Evolutionary conservation across 2,888 invertebrate species (phyloP), one percentile per base, ranked within the genome.

Genomic region (Hylaea fasciaria): DNA sequence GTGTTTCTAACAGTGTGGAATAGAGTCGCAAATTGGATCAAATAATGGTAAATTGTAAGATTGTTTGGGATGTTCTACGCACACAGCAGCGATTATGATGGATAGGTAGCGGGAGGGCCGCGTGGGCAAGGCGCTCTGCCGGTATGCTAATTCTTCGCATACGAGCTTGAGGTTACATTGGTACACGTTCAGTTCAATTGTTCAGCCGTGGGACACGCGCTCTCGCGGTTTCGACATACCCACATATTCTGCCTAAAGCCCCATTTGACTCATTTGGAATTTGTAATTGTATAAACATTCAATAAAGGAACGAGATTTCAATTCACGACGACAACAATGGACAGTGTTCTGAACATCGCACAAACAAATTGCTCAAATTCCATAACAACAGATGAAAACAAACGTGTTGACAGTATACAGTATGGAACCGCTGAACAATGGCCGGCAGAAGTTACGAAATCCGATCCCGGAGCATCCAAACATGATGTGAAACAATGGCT

Each of bases 111-210:
- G 72, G 66, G 72, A 86, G 70, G 63, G 70, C 71, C 75, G 89
- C 89, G 91, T 89, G 86, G 90, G 90, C 82, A 79, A 72, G 80
- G 81, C 73, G 85, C 85, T 85, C 81, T 80, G 83, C 89, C 72
- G 82, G 90, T 91, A 91, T 91, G 91, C 90, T 89, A 91, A 91
- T 90, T 77, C 82, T 77, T 80, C 70, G 79, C 79, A 78, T 79
- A 78, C 77, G 76, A 76, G 77, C 72, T 71, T 69, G 73, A 80
- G 71, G 82, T 78, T 82, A 82, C 80, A 78, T 78, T 76, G 77
- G 81, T 84, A 83, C 83, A 75, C 76, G 78, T 73, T 75, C 71
- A 76, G 78, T 82, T 82, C 82, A 81, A 87, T 87, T 87, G 87
- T 88, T 84, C 77, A 51, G 74, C 70, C 77, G 76, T 79, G 79